phyloP scores from a whole-genome alignment of 2,797 vertebrate species.

The Cheirogaleus major region DNA sequence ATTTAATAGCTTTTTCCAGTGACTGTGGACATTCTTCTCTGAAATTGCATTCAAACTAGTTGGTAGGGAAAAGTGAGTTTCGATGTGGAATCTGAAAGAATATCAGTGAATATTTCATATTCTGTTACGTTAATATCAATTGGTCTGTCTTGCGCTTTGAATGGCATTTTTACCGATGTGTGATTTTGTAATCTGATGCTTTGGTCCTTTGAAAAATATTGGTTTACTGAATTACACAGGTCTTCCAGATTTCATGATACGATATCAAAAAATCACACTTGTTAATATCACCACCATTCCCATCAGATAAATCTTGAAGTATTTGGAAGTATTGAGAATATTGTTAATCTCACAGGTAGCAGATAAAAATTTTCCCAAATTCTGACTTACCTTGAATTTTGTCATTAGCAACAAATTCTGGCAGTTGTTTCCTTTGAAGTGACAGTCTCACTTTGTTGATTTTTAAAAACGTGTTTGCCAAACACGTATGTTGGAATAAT shows the following conservation, averaged over 20 bases:
- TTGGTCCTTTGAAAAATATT: not conserved
- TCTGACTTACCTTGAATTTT: conserved; percentile 12
- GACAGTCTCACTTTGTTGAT: not conserved
- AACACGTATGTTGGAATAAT: conserved; percentile 18
- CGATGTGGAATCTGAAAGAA: not conserved
- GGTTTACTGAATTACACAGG: not conserved
- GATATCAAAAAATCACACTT: not conserved
- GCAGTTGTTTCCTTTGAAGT: not conserved
- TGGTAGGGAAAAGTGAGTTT: not conserved
- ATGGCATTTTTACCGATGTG: not conserved
- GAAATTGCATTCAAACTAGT: not conserved
- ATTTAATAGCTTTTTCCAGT: not conserved
- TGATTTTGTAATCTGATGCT: not conserved
- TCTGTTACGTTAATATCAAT: not conserved
- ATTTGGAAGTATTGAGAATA: not conserved
- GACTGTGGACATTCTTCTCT: not conserved
- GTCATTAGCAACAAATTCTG: not conserved
- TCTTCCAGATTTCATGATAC: not conserved
- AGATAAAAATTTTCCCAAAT: conserved; percentile 9
- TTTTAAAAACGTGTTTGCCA: conserved; percentile 8
- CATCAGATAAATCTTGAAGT: not conserved
- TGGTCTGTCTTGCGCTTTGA: not conserved
- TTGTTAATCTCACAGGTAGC: not conserved
- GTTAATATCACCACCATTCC: conserved; percentile 8
- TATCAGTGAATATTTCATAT: not conserved